Percentiles rank a stretch among this genome's conserved stretches.
phyloP scores from a whole-genome alignment of 2,113 vertebrate genomes.

The Sclerurus mexicanus region DNA sequence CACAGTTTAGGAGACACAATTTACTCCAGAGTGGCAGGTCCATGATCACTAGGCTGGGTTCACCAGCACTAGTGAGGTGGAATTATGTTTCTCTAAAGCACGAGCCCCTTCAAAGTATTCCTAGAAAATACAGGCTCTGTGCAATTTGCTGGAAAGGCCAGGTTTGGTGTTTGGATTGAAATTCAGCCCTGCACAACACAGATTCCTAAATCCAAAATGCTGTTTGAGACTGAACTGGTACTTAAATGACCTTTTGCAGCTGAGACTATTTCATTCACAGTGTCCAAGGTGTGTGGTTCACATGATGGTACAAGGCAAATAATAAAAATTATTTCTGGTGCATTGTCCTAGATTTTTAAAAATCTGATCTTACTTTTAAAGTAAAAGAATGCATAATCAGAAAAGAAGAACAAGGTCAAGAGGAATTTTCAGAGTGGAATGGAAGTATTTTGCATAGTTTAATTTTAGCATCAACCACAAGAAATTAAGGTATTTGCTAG shows the following conservation, averaged over 20 bases:
- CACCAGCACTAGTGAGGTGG: not conserved
- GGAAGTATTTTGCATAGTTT: not conserved
- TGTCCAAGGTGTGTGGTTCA: not conserved
- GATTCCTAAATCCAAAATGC: not conserved
- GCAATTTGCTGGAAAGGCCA: not conserved
- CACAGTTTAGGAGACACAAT: not conserved
- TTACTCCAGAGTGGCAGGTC: not conserved
- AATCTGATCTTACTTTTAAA: not conserved
- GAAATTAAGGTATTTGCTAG: not conserved
- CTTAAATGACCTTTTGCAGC: not conserved
- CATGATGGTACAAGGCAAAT: not conserved
- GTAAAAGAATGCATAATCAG: not conserved
- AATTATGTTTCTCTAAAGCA: not conserved
- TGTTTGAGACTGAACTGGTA: not conserved
- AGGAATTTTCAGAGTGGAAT: not conserved
- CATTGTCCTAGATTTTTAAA: not conserved
- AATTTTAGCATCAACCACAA: not conserved
- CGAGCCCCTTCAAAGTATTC: not conserved
- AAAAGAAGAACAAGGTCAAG: not conserved
- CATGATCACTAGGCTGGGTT: not conserved
- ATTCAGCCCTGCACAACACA: not conserved
- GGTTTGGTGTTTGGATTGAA: not conserved
- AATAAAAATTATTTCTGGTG: not conserved
- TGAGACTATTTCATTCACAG: not conserved
- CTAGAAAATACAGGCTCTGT: not conserved